Evolutionary conservation across 2,113 vertebrate genomes (phyloP), one percentile per base, ranked within the genome.

Genomic region (Petrocephalus microphthalmus): DNA sequence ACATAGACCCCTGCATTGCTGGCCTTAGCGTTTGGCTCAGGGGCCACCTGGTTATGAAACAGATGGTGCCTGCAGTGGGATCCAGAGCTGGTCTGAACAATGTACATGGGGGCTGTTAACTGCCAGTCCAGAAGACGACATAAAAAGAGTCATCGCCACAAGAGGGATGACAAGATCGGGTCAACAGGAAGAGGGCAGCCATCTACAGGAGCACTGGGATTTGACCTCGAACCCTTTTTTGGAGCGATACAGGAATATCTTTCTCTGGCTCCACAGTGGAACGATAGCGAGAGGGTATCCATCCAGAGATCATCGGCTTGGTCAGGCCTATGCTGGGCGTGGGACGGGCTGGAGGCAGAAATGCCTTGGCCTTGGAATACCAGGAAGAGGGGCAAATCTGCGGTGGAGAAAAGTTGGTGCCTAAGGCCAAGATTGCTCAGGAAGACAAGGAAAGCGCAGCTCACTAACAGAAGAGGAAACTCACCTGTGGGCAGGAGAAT

Each of bases 141-240:
- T 52, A 56, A 54, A 84, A 85, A 17, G 17, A 85, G 13, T 29
- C 45, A 52, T 17, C 84, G n/a, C 52, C 84, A 85, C 84, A 85
- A 85, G 52, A 20, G 84, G 52, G 54, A 85, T 49, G n/a, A 85
- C 52, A 54, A 56, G 84, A 85, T 85, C n/a, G n/a, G 84, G 51
- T 56, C 22, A 54, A 85, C 51, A 29, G 49, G 5, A 56, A 19
- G 51, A 85, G 49, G 84, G 84, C 51, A 54, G 5, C 5, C 51
- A 53, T 53, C 84, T 53, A 85, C 52, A 54, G 29, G 4, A 54
- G 51, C 7, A 2, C n/a, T 85, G 52, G 84, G 84, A 85, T 49
- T 25, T 85, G 51, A 53, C n/a, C 52, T 52, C 8, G 25, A 10
- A 7, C 84, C 15, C 54, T 54, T 53, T n/a, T 37, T 15, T 25